These are phyloP conservation scores for Pachycephala philippinensis DNA, from an alignment of 2,113 vertebrate genomes.

Conservation along the genomic window DNA sequence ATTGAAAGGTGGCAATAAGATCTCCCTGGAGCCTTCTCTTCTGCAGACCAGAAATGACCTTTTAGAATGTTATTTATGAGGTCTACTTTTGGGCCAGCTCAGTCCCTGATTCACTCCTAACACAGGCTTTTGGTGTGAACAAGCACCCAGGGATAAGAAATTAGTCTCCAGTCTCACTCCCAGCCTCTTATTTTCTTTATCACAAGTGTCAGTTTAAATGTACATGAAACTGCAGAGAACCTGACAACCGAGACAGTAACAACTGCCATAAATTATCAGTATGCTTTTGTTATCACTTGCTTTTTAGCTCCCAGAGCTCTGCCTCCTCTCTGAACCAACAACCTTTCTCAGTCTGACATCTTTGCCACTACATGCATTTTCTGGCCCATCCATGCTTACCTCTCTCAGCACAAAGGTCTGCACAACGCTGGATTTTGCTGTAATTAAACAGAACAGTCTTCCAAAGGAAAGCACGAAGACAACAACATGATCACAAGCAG, in stretches of 20 bases:
- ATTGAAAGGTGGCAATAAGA: background rate
- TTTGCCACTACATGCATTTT: background rate
- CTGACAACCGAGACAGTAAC: background rate
- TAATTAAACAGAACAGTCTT: conserved; percentile 20
- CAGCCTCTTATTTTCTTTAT: background rate
- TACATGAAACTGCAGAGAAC: background rate
- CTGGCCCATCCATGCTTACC: background rate
- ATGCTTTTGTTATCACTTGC: background rate
- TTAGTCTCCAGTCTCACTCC: background rate
- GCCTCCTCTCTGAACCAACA: background rate
- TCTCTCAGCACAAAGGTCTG: background rate
- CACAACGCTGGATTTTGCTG: background rate
- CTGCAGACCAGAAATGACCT: background rate
- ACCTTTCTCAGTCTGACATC: background rate
- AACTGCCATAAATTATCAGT: background rate
- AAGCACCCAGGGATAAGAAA: background rate
- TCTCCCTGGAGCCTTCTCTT: background rate
- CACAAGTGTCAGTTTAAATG: background rate
- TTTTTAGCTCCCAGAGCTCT: background rate
- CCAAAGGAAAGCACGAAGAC: background rate
- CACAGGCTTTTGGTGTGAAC: background rate
- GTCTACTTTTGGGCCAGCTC: background rate
- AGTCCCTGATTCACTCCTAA: background rate
- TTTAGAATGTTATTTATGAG: background rate
- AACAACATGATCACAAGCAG: background rate